Evolutionary conservation across 2,797 vertebrate genomes (phyloP), one percentile per base, ranked within the genome.

Genomic region (Tamandua tetradactyla): DNA sequence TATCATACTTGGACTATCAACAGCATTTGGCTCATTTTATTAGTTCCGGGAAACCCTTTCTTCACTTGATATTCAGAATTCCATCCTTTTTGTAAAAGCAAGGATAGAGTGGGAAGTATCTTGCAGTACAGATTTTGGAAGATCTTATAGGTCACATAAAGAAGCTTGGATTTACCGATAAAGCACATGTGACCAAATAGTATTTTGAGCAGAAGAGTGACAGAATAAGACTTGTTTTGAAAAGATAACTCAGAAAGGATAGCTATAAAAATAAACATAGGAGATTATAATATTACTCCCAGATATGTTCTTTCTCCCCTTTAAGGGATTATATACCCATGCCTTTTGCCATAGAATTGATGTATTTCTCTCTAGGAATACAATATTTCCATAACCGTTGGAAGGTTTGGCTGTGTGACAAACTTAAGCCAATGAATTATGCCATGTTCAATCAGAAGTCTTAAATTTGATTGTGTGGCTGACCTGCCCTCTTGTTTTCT

Each of bases 151-250:
- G 25, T 14, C 85, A 1, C 12, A 52, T 64, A 68, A 91, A 25
- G 40, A 79, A 80, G 2, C 3, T 4, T 55, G 37, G 61, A 74
- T 87, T 82, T 87, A n/a, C 57, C 32, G 83, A 5, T 20, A 52
- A 82, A 40, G 4, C 2, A 40, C 2, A 32, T 14, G 23, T 35
- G 81, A 35, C 11, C 22, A 94, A 89, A 89, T 71, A 78, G 88
- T 14, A 44, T 17, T 96, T 95, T 75, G 11, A 94, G 69, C n/a
- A 82, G 71, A 97, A 83, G 76, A 72, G 42, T 35, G 20, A 78
- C 27, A 35, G 8, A n/a, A 3, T 17, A 49, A 23, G 30, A 75
- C 47, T 62, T 84, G 32, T 74, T 87, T 84, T 32, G 12, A 17
- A 82, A 68, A 3, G 12, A 35, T 5, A 42, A 11, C 55, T 57